These are phyloP conservation scores for Epinephelus awoara DNA, from an alignment of 2,797 vertebrate species.

Conservation along the genomic window DNA sequence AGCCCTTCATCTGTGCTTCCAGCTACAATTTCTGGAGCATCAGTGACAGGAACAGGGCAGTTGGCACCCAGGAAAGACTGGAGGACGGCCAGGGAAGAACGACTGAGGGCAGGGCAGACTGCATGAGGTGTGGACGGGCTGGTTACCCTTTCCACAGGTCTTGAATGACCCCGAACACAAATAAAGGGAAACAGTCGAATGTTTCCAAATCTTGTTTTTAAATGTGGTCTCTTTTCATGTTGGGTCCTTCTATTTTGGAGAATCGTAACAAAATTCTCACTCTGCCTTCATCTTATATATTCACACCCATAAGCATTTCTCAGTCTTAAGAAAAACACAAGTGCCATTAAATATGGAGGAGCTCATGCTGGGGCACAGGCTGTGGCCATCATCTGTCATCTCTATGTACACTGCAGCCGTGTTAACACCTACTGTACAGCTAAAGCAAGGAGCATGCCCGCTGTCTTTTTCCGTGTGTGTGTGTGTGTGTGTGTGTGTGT, in stretches of 20 bases:
- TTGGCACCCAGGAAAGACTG: too few relatives aligned
- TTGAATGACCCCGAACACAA: too few relatives aligned
- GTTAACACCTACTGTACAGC: slow-evolving; percentile 46
- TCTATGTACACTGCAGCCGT: slow-evolving; percentile 42
- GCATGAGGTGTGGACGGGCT: too few relatives aligned
- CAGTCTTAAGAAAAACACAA: slow-evolving; percentile 15
- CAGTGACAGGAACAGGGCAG: too few relatives aligned
- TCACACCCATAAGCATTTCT: slow-evolving; percentile 39
- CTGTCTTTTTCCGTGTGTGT: slow-evolving; percentile 3
- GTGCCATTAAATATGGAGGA: slow-evolving; percentile 42
- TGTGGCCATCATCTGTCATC: slow-evolving; percentile 68
- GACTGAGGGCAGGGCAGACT: too few relatives aligned
- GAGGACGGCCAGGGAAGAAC: too few relatives aligned
- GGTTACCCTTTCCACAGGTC: too few relatives aligned
- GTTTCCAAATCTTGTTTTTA: neutral
- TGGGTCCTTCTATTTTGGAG: neutral
- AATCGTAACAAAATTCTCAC: neutral
- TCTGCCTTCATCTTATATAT: slow-evolving; percentile 3
- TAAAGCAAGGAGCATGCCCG: neutral
- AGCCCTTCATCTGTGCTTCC: too few relatives aligned
- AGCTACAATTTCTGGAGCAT: too few relatives aligned
- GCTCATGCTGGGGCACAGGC: slow-evolving; percentile 59
- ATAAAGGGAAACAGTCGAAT: too few relatives aligned
- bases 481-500: slow-evolving; percentile 12
- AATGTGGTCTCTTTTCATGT: neutral